Evolutionary conservation across 2,797 vertebrate species (phyloP).

Genomic region (Sebastes diaconus): DNA sequence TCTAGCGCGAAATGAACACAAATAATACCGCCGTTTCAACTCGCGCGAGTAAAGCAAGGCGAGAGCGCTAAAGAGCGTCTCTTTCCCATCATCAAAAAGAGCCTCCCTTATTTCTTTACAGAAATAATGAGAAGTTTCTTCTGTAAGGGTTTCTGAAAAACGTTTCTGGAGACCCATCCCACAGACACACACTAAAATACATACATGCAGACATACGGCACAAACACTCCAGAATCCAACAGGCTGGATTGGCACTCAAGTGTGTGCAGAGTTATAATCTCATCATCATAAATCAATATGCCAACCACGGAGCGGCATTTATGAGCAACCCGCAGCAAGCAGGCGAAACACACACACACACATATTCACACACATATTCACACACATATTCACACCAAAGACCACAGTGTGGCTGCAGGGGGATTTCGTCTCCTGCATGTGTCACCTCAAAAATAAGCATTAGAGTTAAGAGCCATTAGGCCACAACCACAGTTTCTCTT

Average conservation of each 20-base stretch:
- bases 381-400: constrained; percentile 19
- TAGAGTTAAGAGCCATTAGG: constrained; percentile 41
- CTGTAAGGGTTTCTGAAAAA: neutral
- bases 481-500: constrained; percentile 45
- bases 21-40: too few relatives aligned
- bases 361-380: neutral
- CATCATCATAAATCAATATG: constrained; percentile 49
- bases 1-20: too few relatives aligned
- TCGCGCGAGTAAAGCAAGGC: too few relatives aligned
- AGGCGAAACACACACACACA: neutral
- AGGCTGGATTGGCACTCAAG: neutral
- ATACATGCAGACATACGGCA: neutral
- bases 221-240: neutral
- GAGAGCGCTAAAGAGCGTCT: too few relatives aligned
- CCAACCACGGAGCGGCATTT: constrained; percentile 8
- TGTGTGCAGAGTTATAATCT: constrained; percentile 29
- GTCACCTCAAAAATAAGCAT: constrained; percentile 54
- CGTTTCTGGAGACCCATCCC: neutral
- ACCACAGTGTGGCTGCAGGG: constrained; percentile 44
- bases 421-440: constrained; percentile 27
- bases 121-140: neutral
- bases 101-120: neutral
- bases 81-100: too few relatives aligned
- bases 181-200: neutral
- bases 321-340: constrained; percentile 8